Percentiles rank a stretch among this genome's conserved stretches.
phyloP scores from a whole-genome alignment of 2,113 vertebrate species.

The Trogon melanurus region DNA sequence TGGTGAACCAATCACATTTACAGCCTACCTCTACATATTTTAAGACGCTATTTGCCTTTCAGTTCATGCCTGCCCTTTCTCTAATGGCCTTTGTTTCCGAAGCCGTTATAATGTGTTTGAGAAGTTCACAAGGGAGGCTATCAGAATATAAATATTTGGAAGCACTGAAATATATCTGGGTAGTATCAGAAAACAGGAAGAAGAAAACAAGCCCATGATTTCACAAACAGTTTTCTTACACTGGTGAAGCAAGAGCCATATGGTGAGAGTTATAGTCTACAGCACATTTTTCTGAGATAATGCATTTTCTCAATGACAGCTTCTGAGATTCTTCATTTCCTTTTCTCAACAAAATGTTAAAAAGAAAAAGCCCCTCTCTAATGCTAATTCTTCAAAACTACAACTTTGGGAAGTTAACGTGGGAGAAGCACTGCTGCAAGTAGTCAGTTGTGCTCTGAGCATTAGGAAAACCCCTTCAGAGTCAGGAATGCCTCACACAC shows the following conservation, averaged over 20 bases:
- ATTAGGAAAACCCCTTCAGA: neutral
- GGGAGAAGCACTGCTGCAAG: neutral
- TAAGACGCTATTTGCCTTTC: slow-evolving; percentile 55
- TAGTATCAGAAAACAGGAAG: slow-evolving; percentile 25
- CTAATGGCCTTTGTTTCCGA: slow-evolving; percentile 41
- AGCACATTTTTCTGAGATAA: slow-evolving; percentile 18
- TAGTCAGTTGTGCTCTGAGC: neutral
- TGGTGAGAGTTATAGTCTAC: neutral
- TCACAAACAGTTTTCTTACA: slow-evolving; percentile 30
- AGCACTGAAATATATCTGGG: slow-evolving; percentile 15
- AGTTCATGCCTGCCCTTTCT: slow-evolving; percentile 22
- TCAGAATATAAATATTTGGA: slow-evolving; percentile 59
- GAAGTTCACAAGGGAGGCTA: slow-evolving; percentile 16
- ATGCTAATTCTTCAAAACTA: neutral
- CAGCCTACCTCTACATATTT: slow-evolving; percentile 39
- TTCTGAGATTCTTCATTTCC: slow-evolving; percentile 21
- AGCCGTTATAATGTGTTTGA: slow-evolving; percentile 6
- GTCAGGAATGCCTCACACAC: neutral
- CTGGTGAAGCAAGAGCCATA: slow-evolving; percentile 35
- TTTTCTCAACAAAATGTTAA: neutral
- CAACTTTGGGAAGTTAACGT: fast-evolving
- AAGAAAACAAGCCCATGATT: neutral
- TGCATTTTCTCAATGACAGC: slow-evolving; percentile 24
- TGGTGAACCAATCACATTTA: neutral
- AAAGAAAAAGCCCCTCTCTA: neutral